Base-by-base conservation (phyloP, 2,888 invertebrate species). In the Cryptus armator region DNA sequence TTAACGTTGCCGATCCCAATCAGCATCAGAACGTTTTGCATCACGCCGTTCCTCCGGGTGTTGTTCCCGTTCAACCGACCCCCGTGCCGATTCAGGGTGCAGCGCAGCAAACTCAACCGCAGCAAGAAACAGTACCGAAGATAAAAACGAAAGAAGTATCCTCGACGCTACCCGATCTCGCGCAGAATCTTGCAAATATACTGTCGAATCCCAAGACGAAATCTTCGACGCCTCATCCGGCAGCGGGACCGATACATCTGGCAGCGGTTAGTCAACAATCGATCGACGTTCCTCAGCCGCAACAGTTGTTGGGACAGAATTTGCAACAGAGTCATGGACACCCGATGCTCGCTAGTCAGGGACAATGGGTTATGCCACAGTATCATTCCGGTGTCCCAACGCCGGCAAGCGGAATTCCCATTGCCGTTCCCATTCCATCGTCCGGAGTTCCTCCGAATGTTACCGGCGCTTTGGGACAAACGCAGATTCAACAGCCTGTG, bases 141-240 rank as follows among this genome's bases (percentile, higher is more conserved):
- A 51, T 87, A 0, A 93, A 94, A 81, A 84, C 91, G 1, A 93
- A 94, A 76, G 94, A 93, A 85, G 91, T 92, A 0, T 93, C 93
- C 0, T 93, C 93, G 6, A 93, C 93, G 0, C 87, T 94, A 24
- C 94, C 94, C 14, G 93, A 94, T 83, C 86, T 93, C 3, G 94
- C 93, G 3, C 93, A 94, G 86, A 94, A 93, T 89, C 87, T 94
- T 37, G 93, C 94, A 2, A 93, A 94, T 75, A 94, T 94, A 85
- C 86, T 93, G 9, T 93, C 93, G 0, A 93, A 94, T 87, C 93
- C 94, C 0, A 93, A 94, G 80, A 90, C 93, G 0, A 93, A 93
- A 74, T 90, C 92, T 2, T 85, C 87, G 5, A 92, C 92, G 4
- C 89, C 92, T 1, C 91, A 91, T 68, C 75, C 88, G n/a, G 67